These are phyloP conservation scores for Labeo calbasu DNA, from an alignment of 2,797 vertebrate species.

Conservation along the genomic window DNA sequence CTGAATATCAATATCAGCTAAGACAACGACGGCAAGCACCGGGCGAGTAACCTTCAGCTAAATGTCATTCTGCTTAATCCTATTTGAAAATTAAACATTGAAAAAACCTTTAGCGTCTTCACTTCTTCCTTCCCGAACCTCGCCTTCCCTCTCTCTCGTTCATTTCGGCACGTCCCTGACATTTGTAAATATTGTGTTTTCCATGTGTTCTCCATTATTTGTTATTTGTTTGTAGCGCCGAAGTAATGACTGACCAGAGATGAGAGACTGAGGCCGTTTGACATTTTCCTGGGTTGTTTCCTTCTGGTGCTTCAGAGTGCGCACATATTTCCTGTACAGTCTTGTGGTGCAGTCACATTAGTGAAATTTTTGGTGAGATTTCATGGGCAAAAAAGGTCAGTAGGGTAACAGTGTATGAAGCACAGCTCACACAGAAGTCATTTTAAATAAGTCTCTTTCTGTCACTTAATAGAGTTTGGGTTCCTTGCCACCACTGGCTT, in stretches of 20 bases:
- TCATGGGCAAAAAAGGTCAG: not conserved
- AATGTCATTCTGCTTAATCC: constrained; percentile 91
- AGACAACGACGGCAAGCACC: constrained; percentile 77
- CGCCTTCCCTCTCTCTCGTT: constrained; percentile 32
- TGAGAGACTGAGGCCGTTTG: constrained; percentile 61
- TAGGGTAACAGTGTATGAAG: not conserved
- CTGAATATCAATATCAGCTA: constrained; percentile 89
- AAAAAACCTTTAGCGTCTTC: constrained; percentile 82
- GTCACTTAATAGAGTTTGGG: not conserved
- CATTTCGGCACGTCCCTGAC: constrained; percentile 71
- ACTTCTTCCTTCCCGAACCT: constrained; percentile 62
- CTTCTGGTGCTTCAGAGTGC: not conserved
- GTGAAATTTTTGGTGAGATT: not conserved
- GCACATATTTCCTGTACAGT: not conserved
- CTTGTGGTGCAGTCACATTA: not conserved
- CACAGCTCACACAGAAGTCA: not conserved
- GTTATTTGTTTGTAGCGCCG: constrained; percentile 65
- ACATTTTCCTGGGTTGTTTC: constrained; percentile 45
- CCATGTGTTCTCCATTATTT: constrained; percentile 64
- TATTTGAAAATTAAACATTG: constrained; percentile 91
- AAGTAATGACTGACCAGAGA: constrained; percentile 66
- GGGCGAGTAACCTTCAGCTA: constrained; percentile 87
- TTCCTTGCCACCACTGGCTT: not conserved
- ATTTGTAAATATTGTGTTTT: constrained; percentile 80
- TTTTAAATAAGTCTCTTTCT: not conserved